A percentile compares a stretch with the other conserved stretches of the same genome.
Evolutionary conservation across 2,888 invertebrate genomes (phyloP).

Genomic region (Lathronympha strigana): DNA sequence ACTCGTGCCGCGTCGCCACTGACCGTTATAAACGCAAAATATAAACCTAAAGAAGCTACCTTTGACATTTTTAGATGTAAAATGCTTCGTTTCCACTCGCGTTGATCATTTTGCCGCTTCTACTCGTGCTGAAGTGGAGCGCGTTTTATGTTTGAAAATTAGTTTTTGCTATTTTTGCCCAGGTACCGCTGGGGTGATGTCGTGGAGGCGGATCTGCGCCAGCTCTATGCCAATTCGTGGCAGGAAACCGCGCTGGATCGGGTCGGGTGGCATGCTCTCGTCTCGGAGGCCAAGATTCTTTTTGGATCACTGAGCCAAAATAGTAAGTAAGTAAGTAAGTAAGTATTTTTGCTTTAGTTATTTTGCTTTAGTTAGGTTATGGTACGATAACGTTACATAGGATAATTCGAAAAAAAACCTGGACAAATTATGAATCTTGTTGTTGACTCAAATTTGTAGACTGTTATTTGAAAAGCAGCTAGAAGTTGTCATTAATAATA

Average conservation of each 20-base stretch:
- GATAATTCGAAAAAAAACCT: not conserved
- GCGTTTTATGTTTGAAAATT: conserved; percentile 49
- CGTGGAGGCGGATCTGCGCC: no score
- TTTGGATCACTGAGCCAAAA: no score
- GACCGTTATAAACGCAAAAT: conserved; percentile 83
- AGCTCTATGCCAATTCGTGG: no score
- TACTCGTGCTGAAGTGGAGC: conserved; percentile 58
- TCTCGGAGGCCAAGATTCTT: no score
- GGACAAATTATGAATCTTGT: not conserved
- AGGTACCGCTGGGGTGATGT: not conserved
- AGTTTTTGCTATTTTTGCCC: conserved; percentile 2
- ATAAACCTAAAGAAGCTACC: conserved; percentile 81
- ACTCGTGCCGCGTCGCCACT: conserved; percentile 73
- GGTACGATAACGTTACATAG: not conserved
- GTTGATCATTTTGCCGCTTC: conserved; percentile 67
- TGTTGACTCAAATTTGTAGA: no score
- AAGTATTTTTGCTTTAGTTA: no score
- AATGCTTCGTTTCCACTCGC: conserved; percentile 75
- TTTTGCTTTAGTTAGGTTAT: no score
- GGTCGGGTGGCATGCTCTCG: no score
- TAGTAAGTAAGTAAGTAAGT: no score
- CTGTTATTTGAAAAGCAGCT: no score
- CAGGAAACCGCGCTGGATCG: no score
- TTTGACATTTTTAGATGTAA: conserved; percentile 81
- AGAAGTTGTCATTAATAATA: no score